These are phyloP conservation scores for Gephyroberyx darwinii DNA, from an alignment of 2,797 vertebrate species.

Conservation along the genomic window DNA sequence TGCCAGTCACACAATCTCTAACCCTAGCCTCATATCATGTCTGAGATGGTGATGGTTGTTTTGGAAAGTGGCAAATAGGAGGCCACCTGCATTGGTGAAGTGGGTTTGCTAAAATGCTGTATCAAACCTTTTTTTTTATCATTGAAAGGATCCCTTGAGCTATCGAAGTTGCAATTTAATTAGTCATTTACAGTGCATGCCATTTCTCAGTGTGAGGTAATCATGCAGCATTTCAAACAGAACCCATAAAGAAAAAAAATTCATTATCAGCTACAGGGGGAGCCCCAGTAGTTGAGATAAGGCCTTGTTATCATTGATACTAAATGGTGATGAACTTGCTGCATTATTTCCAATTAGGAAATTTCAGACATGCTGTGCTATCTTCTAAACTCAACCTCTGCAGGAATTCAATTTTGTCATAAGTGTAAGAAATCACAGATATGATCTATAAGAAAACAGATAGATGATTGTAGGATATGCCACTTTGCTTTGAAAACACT, in stretches of 20 bases:
- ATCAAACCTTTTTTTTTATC: slow-evolving; percentile 30
- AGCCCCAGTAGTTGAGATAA: slow-evolving; percentile 55
- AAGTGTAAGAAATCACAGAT: slow-evolving; percentile 49
- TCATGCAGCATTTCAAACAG: slow-evolving; percentile 55
- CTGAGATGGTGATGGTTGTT: background rate
- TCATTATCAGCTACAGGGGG: slow-evolving; percentile 51
- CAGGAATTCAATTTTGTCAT: slow-evolving; percentile 57
- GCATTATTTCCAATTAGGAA: slow-evolving; percentile 66
- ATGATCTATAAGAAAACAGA: slow-evolving; percentile 58
- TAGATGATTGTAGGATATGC: slow-evolving; percentile 53
- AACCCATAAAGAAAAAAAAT: slow-evolving; percentile 51
- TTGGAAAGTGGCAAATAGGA: background rate
- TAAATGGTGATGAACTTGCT: slow-evolving; percentile 60
- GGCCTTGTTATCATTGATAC: slow-evolving; percentile 61
- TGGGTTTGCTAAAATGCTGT: slow-evolving; percentile 8
- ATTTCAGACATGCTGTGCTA: slow-evolving; percentile 52
- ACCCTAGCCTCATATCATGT: slow-evolving; percentile 8
- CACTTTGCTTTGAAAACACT: slow-evolving; percentile 55
- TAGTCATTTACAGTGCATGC: slow-evolving; percentile 47
- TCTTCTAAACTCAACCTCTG: slow-evolving; percentile 43
- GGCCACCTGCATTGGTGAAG: slow-evolving; percentile 22
- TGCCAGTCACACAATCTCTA: slow-evolving; percentile 5
- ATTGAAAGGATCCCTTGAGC: slow-evolving; percentile 29
- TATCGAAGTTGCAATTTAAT: slow-evolving; percentile 51
- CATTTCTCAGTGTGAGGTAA: slow-evolving; percentile 54